Evolutionary conservation across 2,113 vertebrate genomes (phyloP), one percentile per base, ranked within the genome.

Genomic region (Enhydra lutris): DNA sequence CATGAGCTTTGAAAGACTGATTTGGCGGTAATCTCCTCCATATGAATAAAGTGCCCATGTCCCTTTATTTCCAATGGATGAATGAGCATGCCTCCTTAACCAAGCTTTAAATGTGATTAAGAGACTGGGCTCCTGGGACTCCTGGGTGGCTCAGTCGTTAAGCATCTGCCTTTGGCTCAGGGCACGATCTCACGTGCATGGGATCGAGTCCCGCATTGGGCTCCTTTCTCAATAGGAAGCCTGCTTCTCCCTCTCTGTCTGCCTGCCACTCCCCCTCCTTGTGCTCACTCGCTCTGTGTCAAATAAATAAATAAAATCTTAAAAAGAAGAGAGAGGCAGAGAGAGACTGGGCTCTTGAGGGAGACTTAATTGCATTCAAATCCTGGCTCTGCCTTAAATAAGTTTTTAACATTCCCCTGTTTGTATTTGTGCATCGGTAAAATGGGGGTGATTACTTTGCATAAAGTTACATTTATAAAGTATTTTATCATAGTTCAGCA

Each of bases 401-500:
- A 67, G 26, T 67, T 89, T n/a, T 78, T 95, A 84, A 79, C n/a
- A 81, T 71, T 93, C 83, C 31, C 95, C 80, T 96, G 63, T 45
- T 85, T 96, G 2, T 52, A 84, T 93, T 88, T 96, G 50, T 26
- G 71, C 65, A 92, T 26, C 59, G 97, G 39, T 80, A 97, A 97
- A 97, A 91, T 71, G 23, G 50, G 36, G 6, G 63, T 94, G 55
- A 57, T 63, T 67, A 84, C 7, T 80, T 89, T 95, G 83, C 94
- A 94, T 78, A 29, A 95, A 95, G 92, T 84, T 65, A 79, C 20
- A 84, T 50, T 97, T 94, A 67, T 50, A 81, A 94, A 96, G 23
- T 36, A 96, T 94, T 86, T 96, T 95, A 96, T 90, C 84, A 94
- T 10, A 96, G 36, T 81, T 91, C 36, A 95, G 92, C 31, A 92